A percentile compares a stretch with the other conserved stretches of the same genome.
Evolutionary conservation across 1,140 invertebrate genomes (phyloP).

Genomic region (Drosophila subpulchrella): DNA sequence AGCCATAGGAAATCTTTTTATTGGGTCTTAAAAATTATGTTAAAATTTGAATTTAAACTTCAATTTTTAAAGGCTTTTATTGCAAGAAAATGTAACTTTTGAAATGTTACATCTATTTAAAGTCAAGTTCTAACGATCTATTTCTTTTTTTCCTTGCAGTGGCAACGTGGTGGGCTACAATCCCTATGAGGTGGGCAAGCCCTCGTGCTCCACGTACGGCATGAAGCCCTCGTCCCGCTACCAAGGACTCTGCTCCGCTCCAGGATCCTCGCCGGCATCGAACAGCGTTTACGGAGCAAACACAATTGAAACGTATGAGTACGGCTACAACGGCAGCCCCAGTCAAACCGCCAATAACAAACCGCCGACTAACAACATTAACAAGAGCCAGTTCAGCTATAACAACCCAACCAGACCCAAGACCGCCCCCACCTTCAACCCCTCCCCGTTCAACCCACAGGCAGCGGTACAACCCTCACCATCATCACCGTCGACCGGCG

Average conservation of each 20-base stretch:
- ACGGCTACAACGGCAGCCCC: slow-evolving; percentile 63
- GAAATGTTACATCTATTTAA: background rate
- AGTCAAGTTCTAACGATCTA: background rate
- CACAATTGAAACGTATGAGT: slow-evolving; percentile 84
- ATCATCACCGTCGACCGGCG: slow-evolving; percentile 12
- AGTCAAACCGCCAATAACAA: slow-evolving; percentile 54
- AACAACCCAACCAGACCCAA: slow-evolving; percentile 56
- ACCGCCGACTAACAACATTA: slow-evolving; percentile 74
- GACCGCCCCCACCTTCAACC: slow-evolving; percentile 21
- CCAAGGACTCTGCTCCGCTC: slow-evolving; percentile 88
- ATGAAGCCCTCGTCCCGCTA: slow-evolving; percentile 89
- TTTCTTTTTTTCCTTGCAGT: slow-evolving; percentile 80
- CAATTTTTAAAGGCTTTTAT: background rate
- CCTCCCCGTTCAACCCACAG: slow-evolving; percentile 64
- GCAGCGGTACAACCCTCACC: slow-evolving; percentile 46
- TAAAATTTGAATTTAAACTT: no score
- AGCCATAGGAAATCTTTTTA: background rate
- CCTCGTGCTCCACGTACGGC: slow-evolving; percentile 89
- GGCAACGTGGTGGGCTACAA: slow-evolving; percentile 91
- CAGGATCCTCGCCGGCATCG: slow-evolving; percentile 44
- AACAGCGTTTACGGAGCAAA: slow-evolving; percentile 69
- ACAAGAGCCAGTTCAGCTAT: slow-evolving; percentile 62
- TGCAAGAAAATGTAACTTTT: background rate
- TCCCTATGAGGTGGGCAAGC: slow-evolving; percentile 90
- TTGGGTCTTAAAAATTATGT: no score